Base-by-base conservation (phyloP, 1,140 invertebrate genomes). In the Drosophila melanica region DNA sequence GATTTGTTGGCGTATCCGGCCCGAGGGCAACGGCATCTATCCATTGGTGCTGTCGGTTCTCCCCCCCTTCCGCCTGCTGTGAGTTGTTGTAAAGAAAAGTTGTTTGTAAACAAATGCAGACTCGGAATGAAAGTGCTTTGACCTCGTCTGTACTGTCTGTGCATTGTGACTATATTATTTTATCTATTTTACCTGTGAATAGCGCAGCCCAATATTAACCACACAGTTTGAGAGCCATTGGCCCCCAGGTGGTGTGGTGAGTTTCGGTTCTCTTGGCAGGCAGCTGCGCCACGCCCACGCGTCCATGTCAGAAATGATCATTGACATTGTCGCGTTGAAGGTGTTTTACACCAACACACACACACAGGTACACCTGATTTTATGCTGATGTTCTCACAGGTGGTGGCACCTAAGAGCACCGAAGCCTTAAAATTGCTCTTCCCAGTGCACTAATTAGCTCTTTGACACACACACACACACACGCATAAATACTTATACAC, bases 291-390 rank as follows among this genome's bases (percentile, higher is more conserved):
- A 86, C 82, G 57, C 77, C 76, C 48, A 76, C 77, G 74, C 58
- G 42, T 70, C 39, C 67, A 68, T 87, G 86, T 90, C 73, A 77
- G 63, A 89, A 87, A 84, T 86, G 82, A 90, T 90, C 86, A 90
- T 90, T 90, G 86, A 90, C 86, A 90, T 90, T 90, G 86, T 90
- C 87, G 74, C 72, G 81, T 64, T 81, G 78, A 90, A 90, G 85
- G 85, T 90, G 85, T 90, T 90, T 35, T 62, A 74, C 42, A 64
- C 75, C 50, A 55, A 69, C 37, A 55, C 67, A 58, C 45, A 47
- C 37, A 63, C 53, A 62, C 14, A 33, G 3, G 23, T 39, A 57
- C 59, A 69, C 71, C 71, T 64, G 67, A 51, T 27, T 27, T 27
- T 27, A 27, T 27, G 3, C 41, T 35, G 23, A 18, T 50, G 44